Evolutionary conservation across 2,113 vertebrate genomes (phyloP), one percentile per base, ranked within the genome.

Genomic region (Vanacampus margaritifer): DNA sequence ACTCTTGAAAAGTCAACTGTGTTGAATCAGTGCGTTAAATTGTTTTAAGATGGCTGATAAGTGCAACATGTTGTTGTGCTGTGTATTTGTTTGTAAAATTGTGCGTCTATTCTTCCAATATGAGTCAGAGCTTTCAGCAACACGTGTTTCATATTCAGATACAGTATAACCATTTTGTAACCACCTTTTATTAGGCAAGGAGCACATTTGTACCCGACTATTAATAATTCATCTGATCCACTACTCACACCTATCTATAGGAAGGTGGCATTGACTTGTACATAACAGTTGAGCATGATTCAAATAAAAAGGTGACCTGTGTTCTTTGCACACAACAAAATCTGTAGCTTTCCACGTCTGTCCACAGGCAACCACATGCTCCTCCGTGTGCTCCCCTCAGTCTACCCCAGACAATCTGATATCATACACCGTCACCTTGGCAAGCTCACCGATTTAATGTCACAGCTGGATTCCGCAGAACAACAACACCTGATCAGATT

Each of bases 401-500:
- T 99, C 36, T 96, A 96, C 69, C 93, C 93, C 71, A 87, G 90
- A 73, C 92, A 86, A 39, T 93, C 95, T 0, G 87, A 83, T 32
- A 84, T 81, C 0, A 94, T 98, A 76, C 88, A 88, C 80, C 82
- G 69, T 54, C 89, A 82, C 69, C 85, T 98, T 24, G 82, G 53
- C 9, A 90, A 91, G 36, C 92, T 99, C 68, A 83, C 91, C 46
- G 85, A 87, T 0, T 84, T 94, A 88, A 87, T 94, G 92, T 72
- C 92, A 28, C 89, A 88, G 51, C 89, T 97, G 84, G 93, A 94
- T 3, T 88, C 87, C 0, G 39, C 92, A 0, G 95, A 96, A 68
- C 93, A 94, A 12, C 94, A 94, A 11, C 95, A 98, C 69, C 88
- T 99, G 64, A 92, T 98, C 54, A 79, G 89, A 73, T 93, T 98